Percentiles rank a stretch among this genome's conserved stretches.
These are phyloP conservation scores for Hyperopisus bebe DNA, from an alignment of 2,113 vertebrate species.

Conservation along the genomic window DNA sequence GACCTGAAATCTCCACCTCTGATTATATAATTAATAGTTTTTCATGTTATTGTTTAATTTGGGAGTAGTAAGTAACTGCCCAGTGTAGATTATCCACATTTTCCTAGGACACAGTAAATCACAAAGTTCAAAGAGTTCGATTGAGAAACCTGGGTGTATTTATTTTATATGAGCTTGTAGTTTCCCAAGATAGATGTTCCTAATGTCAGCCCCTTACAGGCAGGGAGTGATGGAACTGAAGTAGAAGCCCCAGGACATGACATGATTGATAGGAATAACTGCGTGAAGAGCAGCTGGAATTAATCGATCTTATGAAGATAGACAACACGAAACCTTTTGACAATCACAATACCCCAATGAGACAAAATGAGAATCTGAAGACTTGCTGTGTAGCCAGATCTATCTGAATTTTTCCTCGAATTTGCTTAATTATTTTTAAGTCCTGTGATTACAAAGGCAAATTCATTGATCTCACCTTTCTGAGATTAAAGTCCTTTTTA, in stretches of 20 bases:
- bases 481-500: not conserved
- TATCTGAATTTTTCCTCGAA: not conserved
- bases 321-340: slow-evolving; percentile 12
- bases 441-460: not conserved
- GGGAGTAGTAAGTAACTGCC: not conserved
- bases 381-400: not conserved
- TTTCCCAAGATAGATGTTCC: slow-evolving; percentile 22
- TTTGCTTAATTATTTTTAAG: slow-evolving; percentile 8
- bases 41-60: not conserved
- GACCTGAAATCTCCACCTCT: too few relatives aligned
- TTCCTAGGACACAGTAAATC: not conserved
- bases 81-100: not conserved
- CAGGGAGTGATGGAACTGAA: slow-evolving; percentile 26
- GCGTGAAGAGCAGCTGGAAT: slow-evolving; percentile 16
- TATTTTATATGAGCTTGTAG: slow-evolving; percentile 19
- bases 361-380: slow-evolving; percentile 9
- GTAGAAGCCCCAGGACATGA: slow-evolving; percentile 10
- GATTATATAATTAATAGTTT: not conserved
- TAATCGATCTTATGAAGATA: slow-evolving; percentile 28
- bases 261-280: slow-evolving; percentile 30
- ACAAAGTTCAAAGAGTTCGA: not conserved
- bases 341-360: slow-evolving; percentile 24
- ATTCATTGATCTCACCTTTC: not conserved
- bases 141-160: not conserved
- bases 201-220: slow-evolving; percentile 30